phyloP scores from a whole-genome alignment of 2,888 invertebrate species.

The Ectemnius cavifrons region DNA sequence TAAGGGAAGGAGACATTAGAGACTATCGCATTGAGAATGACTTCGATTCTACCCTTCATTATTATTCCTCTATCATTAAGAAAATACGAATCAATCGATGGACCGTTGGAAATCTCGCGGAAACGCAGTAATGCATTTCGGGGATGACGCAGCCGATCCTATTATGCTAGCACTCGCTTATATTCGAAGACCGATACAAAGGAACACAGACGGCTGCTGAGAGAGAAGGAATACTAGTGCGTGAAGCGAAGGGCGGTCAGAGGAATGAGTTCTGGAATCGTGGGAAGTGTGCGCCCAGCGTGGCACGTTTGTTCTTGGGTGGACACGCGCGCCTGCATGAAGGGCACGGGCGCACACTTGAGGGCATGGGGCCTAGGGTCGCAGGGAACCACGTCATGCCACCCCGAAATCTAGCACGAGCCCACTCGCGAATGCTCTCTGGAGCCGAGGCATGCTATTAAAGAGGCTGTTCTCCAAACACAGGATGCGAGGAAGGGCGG shows the following conservation, averaged over 20 bases:
- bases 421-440: slow-evolving; percentile 4
- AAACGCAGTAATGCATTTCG: background rate
- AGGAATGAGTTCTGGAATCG: slow-evolving; percentile 30
- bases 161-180: background rate
- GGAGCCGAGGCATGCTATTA: background rate
- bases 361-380: slow-evolving; percentile 28
- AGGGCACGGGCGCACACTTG: slow-evolving; percentile 24
- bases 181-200: slow-evolving; percentile 9
- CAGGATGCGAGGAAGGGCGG: no score
- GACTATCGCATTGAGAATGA: no score
- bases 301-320: slow-evolving; percentile 21
- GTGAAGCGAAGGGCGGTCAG: slow-evolving; percentile 19
- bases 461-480: no score
- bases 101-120: no score
- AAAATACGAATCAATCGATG: no score
- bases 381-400: slow-evolving; percentile 45
- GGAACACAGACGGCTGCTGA: slow-evolving; percentile 13
- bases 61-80: no score
- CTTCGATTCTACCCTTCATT: no score
- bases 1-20: no score
- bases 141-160: slow-evolving; percentile 29
- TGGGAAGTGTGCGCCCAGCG: slow-evolving; percentile 31
- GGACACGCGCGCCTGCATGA: slow-evolving; percentile 27
- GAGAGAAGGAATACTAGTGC: slow-evolving; percentile 4
- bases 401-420: slow-evolving; percentile 40